Base-by-base conservation (phyloP, 2,797 vertebrate species). In the Thaleichthys pacificus region DNA sequence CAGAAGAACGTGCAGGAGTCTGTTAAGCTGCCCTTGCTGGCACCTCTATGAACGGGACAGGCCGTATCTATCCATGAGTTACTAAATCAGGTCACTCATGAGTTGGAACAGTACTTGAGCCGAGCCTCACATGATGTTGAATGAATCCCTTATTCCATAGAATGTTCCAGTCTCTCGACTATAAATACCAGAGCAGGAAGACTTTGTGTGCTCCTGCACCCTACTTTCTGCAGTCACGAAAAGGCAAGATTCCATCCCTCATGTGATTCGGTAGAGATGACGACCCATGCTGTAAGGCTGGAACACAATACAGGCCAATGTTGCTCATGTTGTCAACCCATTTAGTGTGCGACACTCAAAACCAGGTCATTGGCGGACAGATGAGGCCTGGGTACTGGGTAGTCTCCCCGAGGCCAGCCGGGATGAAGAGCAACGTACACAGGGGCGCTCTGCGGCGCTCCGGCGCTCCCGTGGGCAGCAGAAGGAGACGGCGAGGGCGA, bases 91-190 rank as follows among this genome's bases (percentile, higher is more conserved):
- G 51, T 54, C 51, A 54, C 51, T 42, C 38, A 12, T 42, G 38
- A 42, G 38, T 11, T 42, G 38, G 38, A 42, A 42, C 15, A 8
- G 51, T 14, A 7, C 15, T 54, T 17, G 51, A 7, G 62, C 35
- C 14, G 2, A 7, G 22, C 0, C 12, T 89, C 88, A 89, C 85
- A 88, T 88, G 86, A 88, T 86, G 82, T 86, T 89, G 87, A 90
- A 89, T 87, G 82, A 86, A 88, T 85, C 87, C 84, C 87, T 87
- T 89, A 88, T 90, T 89, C 86, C 84, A 85, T 83, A 85, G 64
- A 88, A 85, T 77, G 80, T 86, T 91, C 85, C 84, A 85, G 78
- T 82, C 86, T 30, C 71, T 82, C 69, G 77, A 82, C 88, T 90
- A 88, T 88, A 89, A 91, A 91, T 90, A 90, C 81, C 88, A 84